Conservation (phyloP, 1,140 invertebrate species). For the Sarcophaga peregrina region DNA sequence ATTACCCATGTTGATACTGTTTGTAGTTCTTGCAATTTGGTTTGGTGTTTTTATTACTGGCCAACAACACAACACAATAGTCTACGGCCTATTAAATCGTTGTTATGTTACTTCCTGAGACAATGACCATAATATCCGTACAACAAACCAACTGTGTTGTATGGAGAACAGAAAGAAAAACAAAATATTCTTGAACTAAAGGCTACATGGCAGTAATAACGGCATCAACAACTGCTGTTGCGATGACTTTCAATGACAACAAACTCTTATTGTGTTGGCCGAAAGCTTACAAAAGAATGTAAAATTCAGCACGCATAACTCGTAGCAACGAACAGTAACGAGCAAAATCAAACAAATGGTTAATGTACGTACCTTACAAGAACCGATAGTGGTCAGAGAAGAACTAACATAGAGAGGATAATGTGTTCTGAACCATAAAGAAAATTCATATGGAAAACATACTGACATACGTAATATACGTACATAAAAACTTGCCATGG, state of each 20-base stretch:
- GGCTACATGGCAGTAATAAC: no score
- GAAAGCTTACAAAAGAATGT: not conserved
- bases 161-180: not conserved
- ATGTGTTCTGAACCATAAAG: not conserved
- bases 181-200: not conserved
- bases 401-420: not conserved
- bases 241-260: not conserved
- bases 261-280: slow-evolving; percentile 3
- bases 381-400: not conserved
- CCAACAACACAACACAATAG: slow-evolving; percentile 14
- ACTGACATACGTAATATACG: no score
- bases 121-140: slow-evolving; percentile 15
- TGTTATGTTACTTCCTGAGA: slow-evolving; percentile 26
- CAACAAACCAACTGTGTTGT: not conserved
- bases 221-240: not conserved
- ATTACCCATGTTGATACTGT: no score
- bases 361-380: no score
- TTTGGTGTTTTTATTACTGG: slow-evolving; percentile 10
- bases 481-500: no score
- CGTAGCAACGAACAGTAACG: not conserved
- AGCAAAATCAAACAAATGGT: not conserved
- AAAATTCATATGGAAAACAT: no score
- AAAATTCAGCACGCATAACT: not conserved
- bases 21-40: not conserved
- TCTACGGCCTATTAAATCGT: slow-evolving; percentile 22